Conservation (phyloP, 2,888 invertebrate species). For the Drosophila algonquin region DNA sequence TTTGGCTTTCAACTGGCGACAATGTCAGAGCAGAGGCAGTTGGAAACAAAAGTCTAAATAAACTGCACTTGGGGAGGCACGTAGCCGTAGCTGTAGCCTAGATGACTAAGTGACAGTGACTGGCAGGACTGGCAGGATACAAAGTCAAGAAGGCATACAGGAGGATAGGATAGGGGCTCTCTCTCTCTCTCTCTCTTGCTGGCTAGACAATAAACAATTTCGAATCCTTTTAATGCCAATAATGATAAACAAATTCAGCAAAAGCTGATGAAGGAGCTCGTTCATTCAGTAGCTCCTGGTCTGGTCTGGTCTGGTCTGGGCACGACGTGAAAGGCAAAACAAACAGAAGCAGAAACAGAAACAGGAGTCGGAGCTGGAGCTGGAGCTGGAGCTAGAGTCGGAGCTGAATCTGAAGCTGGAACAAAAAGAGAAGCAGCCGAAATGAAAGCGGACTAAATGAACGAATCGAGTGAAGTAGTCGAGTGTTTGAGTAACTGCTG, state of each 20-base stretch:
- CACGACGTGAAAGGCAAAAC: constrained; percentile 65
- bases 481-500: constrained; percentile 72
- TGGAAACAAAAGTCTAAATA: constrained; percentile 60
- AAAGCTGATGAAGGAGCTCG: constrained; percentile 25
- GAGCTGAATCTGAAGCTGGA: neutral
- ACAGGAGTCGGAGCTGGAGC: constrained; percentile 12
- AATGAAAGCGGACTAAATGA: constrained; percentile 70
- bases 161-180: neutral
- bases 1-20: constrained; percentile 52
- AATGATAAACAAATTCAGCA: constrained; percentile 78
- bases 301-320: constrained; percentile 11
- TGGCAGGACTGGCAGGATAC: constrained; percentile 46
- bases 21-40: constrained; percentile 47
- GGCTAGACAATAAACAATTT: constrained; percentile 78
- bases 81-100: constrained; percentile 21
- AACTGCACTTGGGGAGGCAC: constrained; percentile 50
- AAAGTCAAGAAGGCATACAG: constrained; percentile 24
- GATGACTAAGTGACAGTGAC: constrained; percentile 48
- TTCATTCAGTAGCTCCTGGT: constrained; percentile 14
- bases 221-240: constrained; percentile 80
- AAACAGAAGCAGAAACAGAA: constrained; percentile 43
- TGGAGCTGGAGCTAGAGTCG: neutral
- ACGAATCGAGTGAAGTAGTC: constrained; percentile 67
- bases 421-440: constrained; percentile 51
- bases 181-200: neutral